Evolutionary conservation across 2,888 invertebrate species (phyloP), one percentile per base, ranked within the genome.

Genomic region (Nemoura dubitans): DNA sequence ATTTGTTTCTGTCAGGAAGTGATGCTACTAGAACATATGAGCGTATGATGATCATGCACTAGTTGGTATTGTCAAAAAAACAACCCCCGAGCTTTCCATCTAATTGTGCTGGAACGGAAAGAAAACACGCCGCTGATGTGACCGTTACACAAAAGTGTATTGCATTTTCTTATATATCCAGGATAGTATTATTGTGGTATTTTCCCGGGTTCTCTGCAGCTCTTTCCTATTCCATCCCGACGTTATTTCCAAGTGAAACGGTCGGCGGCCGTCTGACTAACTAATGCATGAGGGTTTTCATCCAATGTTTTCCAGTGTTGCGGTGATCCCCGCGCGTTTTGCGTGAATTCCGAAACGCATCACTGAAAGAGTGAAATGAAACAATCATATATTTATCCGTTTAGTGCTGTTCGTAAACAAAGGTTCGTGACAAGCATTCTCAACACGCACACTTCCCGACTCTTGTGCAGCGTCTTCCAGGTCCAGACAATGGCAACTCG

Each of bases 351-450:
- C 0, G 21, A 59, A 78, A 28, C 26, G 78, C 26, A 28, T 78
- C 28, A 81, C 28, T 81, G 81, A 30, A 81, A 81, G 81, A 30
- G 30, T 81, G 28, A 28, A 81, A 81, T 30, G 81, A n/a, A 81
- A 30, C 6, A 81, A 81, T 81, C 29, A 81, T 81, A 81, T 81
- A 81, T 81, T 81, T 30, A 81, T 81, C 16, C 28, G 29, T 30
- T 29, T n/a, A 28, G 81, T 30, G 81, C 28, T 1, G 26, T 2
- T n/a, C 28, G 28, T 81, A 81, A 81, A 81, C 81, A 81, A 29
- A 30, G n/a, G 28, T 30, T 7, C 81, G 81, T 81, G 81, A 30
- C n/a, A 28, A 5, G 81, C 28, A 81, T 81, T 28, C 78, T 26
- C n/a, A 25, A 76, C 36, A 36, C 36, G 36, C 36, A 36, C 36